These are phyloP conservation scores for Rhamnusium bicolor DNA, from an alignment of 2,888 invertebrate species.

Conservation along the genomic window DNA sequence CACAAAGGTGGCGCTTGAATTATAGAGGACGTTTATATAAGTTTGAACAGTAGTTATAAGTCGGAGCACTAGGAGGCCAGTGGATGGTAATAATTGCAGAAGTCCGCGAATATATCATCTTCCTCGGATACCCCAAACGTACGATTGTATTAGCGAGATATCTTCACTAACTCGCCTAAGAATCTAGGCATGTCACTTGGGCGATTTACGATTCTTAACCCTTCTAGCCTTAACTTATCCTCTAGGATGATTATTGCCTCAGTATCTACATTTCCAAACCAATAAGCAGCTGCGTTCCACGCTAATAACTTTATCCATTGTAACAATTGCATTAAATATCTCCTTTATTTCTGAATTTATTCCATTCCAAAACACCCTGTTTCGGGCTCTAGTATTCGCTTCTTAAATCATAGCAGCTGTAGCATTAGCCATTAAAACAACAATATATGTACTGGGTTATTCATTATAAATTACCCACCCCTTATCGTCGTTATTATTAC, in stretches of 20 bases:
- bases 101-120: conserved; percentile 65
- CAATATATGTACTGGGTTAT: too few species aligned
- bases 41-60: conserved; percentile 48
- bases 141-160: conserved; percentile 65
- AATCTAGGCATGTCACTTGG: conserved; percentile 62
- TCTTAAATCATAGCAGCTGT: neutral
- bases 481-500: too few species aligned
- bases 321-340: conserved; percentile 28
- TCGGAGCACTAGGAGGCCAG: conserved; percentile 45
- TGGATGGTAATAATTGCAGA: conserved; percentile 64
- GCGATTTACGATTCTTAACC: conserved; percentile 66
- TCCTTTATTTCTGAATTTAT: conserved; percentile 11
- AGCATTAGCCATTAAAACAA: too few species aligned
- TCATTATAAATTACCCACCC: too few species aligned
- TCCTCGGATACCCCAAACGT: conserved; percentile 56
- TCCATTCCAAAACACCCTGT: neutral
- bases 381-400: neutral
- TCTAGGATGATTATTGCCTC: conserved; percentile 59
- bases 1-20: conserved; percentile 48
- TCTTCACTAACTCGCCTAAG: conserved; percentile 64
- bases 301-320: conserved; percentile 53
- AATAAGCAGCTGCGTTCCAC: conserved; percentile 63
- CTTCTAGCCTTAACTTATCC: conserved; percentile 58
- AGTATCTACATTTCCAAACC: conserved; percentile 64
- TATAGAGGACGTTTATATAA: conserved; percentile 44